These are phyloP conservation scores for Trichogramma dendrolimi DNA, from an alignment of 2,888 invertebrate species.

Conservation along the genomic window DNA sequence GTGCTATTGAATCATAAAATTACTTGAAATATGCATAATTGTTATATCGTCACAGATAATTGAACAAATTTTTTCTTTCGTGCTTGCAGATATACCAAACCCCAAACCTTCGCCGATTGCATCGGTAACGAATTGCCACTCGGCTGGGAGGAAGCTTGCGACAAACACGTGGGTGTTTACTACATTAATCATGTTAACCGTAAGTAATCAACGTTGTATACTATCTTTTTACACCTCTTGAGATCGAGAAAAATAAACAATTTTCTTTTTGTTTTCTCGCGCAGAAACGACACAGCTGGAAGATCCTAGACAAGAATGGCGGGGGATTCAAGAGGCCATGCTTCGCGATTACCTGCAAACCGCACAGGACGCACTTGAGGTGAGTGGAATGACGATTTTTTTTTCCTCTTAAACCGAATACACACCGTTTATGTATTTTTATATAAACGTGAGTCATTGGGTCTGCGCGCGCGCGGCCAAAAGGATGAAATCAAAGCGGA, in stretches of 20 bases:
- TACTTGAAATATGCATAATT: too few relatives aligned
- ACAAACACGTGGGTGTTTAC: conserved; percentile 90
- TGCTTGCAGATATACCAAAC: conserved; percentile 88
- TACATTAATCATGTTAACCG: conserved; percentile 96
- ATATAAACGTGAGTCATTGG: not conserved
- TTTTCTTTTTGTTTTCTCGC: conserved; percentile 39
- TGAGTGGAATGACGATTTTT: conserved; percentile 47
- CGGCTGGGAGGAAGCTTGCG: conserved; percentile 96
- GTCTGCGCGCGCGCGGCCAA: too few relatives aligned
- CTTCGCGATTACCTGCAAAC: conserved; percentile 92
- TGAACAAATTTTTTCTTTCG: conserved; percentile 21
- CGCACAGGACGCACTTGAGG: conserved; percentile 92
- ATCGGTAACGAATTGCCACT: conserved; percentile 94
- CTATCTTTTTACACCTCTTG: not conserved
- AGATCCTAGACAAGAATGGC: conserved; percentile 95
- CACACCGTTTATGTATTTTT: not conserved
- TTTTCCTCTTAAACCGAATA: not conserved
- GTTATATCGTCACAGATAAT: too few relatives aligned
- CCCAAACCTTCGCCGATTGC: conserved; percentile 95
- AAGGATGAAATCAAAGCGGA: too few relatives aligned
- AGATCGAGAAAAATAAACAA: not conserved
- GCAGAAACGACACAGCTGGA: conserved; percentile 92
- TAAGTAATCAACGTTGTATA: conserved; percentile 57
- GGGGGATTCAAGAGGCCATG: conserved; percentile 94
- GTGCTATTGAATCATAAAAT: too few relatives aligned